These are phyloP conservation scores for Phalanger gymnotis DNA, from an alignment of 2,797 vertebrate species.

Conservation along the genomic window DNA sequence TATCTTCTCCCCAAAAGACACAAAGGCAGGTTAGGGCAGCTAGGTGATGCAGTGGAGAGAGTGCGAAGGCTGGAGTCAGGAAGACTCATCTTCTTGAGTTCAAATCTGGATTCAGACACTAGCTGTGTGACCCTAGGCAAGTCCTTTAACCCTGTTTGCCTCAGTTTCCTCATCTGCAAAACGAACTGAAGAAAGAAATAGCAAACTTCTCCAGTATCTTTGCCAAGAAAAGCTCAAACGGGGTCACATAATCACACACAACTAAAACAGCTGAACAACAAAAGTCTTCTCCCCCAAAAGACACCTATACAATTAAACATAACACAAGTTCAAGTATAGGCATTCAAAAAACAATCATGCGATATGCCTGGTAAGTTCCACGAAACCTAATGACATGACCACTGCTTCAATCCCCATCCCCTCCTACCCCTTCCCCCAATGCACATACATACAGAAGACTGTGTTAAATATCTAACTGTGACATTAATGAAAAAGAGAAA, in stretches of 20 bases:
- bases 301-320: not conserved
- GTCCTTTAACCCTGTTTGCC: not conserved
- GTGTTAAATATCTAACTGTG: not conserved
- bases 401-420: not conserved
- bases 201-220: not conserved
- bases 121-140: not conserved
- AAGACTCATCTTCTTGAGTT: not conserved
- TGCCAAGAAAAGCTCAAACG: not conserved
- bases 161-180: not conserved
- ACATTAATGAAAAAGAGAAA: conserved; percentile 39
- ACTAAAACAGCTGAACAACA: not conserved
- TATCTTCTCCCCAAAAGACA: not conserved
- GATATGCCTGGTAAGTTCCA: not conserved
- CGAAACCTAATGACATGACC: not conserved
- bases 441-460: not conserved
- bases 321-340: not conserved
- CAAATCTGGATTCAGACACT: not conserved
- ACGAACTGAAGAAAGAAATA: not conserved
- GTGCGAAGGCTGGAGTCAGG: not conserved
- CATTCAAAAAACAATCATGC: not conserved
- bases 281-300: not conserved
- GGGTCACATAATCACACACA: not conserved
- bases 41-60: not conserved
- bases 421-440: not conserved
- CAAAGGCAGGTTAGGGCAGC: not conserved